Percentiles rank a stretch among this genome's conserved stretches.
Conservation (phyloP, 1,140 invertebrate species). For the Atopsyche davidsoni region DNA sequence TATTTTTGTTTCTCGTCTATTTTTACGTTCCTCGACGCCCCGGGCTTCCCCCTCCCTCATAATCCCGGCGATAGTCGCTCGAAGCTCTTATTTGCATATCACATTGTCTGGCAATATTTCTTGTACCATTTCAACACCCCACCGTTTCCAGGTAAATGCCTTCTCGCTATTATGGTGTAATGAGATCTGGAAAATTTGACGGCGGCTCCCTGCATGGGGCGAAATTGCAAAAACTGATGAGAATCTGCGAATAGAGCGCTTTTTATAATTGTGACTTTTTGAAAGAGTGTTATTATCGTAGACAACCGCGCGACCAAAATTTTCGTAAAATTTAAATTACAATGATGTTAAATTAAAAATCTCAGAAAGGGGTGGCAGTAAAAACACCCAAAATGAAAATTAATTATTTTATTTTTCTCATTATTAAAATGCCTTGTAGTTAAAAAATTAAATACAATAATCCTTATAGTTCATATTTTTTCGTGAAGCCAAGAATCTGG, state of each 20-base stretch:
- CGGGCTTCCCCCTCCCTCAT: slow-evolving; percentile 21
- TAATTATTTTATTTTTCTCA: no score
- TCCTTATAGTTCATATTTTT: no score
- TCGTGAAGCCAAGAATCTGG: no score
- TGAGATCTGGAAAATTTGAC: slow-evolving; percentile 28
- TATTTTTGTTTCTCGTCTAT: slow-evolving; percentile 23
- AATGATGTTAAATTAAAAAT: no score
- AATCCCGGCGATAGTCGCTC: slow-evolving; percentile 18
- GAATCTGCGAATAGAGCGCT: neutral
- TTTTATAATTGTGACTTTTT: no score
- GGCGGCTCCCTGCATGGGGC: neutral
- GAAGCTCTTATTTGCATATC: slow-evolving; percentile 18
- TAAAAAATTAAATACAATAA: no score
- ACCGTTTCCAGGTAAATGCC: slow-evolving; percentile 16
- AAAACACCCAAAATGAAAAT: no score
- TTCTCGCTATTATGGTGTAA: slow-evolving; percentile 18
- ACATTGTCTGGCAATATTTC: slow-evolving; percentile 27
- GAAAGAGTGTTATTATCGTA: no score
- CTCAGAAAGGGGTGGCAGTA: no score
- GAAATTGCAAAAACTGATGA: neutral
- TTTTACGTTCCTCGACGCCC: slow-evolving; percentile 21
- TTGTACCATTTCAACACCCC: slow-evolving; percentile 14
- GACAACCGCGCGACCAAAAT: no score
- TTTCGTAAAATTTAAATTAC: no score
- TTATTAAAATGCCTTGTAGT: no score